Evolutionary conservation across 2,888 invertebrate genomes (phyloP).

Genomic region (Punctoribates punctum): DNA sequence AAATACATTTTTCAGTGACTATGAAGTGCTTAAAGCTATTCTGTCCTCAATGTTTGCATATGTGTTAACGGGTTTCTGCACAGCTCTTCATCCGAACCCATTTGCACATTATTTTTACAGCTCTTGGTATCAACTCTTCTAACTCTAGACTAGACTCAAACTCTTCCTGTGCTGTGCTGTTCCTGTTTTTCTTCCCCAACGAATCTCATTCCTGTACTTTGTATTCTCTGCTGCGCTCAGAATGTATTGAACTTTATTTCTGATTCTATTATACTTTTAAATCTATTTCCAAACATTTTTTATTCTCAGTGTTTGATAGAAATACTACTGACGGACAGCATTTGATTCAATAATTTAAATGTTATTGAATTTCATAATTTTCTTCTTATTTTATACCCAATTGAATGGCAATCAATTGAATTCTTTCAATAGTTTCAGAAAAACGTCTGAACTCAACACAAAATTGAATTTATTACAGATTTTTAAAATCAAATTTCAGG

Average conservation of each 20-base stretch:
- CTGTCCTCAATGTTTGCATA: slow-evolving; percentile 2
- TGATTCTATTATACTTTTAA: slow-evolving; percentile 1
- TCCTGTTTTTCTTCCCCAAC: too few relatives aligned
- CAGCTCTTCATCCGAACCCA: too few relatives aligned
- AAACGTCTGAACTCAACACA: too few relatives aligned
- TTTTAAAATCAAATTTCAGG: too few relatives aligned
- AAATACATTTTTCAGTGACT: slow-evolving; percentile 6
- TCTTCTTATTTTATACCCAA: not conserved
- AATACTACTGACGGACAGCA: not conserved
- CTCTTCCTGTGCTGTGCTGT: too few relatives aligned
- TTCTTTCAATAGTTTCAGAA: not conserved
- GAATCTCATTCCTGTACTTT: not conserved
- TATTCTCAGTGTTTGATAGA: not conserved
- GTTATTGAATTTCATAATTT: not conserved
- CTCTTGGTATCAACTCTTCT: too few relatives aligned
- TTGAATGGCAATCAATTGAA: not conserved
- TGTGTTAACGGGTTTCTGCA: slow-evolving; percentile 19
- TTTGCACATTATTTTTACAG: too few relatives aligned
- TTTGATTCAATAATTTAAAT: not conserved
- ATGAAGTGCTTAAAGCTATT: slow-evolving; percentile 1
- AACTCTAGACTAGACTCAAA: too few relatives aligned
- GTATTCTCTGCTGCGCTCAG: not conserved
- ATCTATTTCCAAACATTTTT: not conserved
- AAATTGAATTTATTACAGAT: too few relatives aligned
- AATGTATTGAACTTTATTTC: not conserved